Evolutionary conservation across 2,113 vertebrate species (phyloP).

Genomic region (Malurus elegans): DNA sequence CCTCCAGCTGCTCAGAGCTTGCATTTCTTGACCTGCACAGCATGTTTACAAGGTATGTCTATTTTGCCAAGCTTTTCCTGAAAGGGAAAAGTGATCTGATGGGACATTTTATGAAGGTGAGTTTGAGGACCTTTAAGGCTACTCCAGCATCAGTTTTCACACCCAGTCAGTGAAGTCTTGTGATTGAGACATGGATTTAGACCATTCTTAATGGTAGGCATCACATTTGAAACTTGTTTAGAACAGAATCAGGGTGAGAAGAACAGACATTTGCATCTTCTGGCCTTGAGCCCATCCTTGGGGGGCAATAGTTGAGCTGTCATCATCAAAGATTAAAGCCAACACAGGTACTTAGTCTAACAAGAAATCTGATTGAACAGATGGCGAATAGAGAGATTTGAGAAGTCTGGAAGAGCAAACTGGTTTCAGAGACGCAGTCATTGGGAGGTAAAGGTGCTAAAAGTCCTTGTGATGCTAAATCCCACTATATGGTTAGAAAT

Average conservation of each 20-base stretch:
- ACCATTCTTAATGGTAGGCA: background rate
- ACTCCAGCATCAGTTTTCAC: background rate
- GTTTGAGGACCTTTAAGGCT: background rate
- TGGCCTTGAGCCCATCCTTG: slow-evolving; percentile 15
- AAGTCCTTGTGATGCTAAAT: background rate
- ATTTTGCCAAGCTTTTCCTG: background rate
- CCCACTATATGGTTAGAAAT: background rate
- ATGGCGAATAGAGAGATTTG: background rate
- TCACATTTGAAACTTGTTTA: background rate
- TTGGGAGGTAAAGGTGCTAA: background rate
- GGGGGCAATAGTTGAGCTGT: background rate
- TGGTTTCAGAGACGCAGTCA: background rate
- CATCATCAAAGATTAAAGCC: background rate
- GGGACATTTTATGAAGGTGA: background rate
- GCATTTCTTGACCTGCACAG: background rate
- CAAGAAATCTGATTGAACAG: slow-evolving; percentile 31
- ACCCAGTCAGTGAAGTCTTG: background rate
- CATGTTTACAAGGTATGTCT: background rate
- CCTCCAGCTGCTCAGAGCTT: background rate
- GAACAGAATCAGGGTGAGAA: background rate
- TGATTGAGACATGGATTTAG: background rate
- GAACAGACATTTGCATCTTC: background rate
- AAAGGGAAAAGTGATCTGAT: background rate
- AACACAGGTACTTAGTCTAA: slow-evolving; percentile 23
- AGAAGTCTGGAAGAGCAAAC: slow-evolving; percentile 6